Evolutionary conservation across 2,888 invertebrate species (phyloP).

Genomic region (Petrophora chlorosata): DNA sequence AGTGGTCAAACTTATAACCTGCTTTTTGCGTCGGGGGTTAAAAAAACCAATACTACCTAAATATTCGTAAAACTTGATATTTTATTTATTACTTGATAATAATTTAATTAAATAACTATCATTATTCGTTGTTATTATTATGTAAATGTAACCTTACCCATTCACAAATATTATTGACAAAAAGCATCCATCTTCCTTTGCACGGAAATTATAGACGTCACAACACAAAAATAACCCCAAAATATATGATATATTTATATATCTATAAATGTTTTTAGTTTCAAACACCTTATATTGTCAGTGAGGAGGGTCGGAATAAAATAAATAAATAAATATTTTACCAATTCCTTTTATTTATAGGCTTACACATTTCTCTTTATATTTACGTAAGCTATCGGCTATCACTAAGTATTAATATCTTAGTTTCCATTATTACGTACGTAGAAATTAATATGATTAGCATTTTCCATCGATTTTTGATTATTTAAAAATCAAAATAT

Average conservation of each 20-base stretch:
- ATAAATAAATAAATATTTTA: conserved; percentile 54
- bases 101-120: no score
- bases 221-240: background rate
- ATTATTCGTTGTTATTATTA: no score
- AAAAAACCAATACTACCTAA: no score
- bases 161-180: conserved; percentile 19
- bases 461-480: conserved; percentile 24
- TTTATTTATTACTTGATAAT: background rate
- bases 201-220: background rate
- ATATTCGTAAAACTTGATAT: no score
- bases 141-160: conserved; percentile 10
- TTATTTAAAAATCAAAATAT: conserved; percentile 40
- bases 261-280: background rate
- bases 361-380: conserved; percentile 65
- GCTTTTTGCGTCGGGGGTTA: no score
- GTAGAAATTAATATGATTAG: conserved; percentile 46
- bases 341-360: conserved; percentile 76
- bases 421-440: conserved; percentile 41
- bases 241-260: background rate
- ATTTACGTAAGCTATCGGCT: conserved; percentile 62
- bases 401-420: conserved; percentile 54
- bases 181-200: conserved; percentile 10
- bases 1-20: no score
- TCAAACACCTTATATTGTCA: background rate
- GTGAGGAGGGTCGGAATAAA: conserved; percentile 38